Evolutionary conservation across 2,888 invertebrate genomes (phyloP).

Genomic region (Drosophila tripunctata): DNA sequence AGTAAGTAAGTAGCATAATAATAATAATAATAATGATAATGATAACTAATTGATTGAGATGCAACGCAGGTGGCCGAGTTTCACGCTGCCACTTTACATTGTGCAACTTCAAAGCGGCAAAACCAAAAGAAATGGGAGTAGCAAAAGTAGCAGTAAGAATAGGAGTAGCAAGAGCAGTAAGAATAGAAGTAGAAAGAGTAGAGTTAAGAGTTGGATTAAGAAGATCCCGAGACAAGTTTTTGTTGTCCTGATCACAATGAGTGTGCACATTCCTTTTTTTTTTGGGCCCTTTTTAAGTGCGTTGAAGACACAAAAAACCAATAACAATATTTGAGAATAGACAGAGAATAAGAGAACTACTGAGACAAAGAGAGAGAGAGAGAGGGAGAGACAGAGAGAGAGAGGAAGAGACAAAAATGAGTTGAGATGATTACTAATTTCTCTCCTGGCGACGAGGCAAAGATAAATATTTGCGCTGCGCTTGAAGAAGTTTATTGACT

Average conservation of each 20-base stretch:
- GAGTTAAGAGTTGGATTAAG: too few species aligned
- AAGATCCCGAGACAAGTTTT: background rate
- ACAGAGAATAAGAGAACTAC: background rate
- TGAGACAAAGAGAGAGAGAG: background rate
- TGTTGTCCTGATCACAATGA: constrained; percentile 35
- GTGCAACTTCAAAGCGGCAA: constrained; percentile 74
- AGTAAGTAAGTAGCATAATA: constrained; percentile 16
- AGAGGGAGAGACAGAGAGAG: background rate
- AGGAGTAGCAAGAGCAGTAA: background rate
- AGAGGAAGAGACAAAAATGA: too few species aligned
- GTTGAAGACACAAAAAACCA: constrained; percentile 28
- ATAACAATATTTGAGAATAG: constrained; percentile 46
- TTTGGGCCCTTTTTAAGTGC: constrained; percentile 45
- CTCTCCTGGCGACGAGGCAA: constrained; percentile 72
- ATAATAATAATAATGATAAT: constrained; percentile 41
- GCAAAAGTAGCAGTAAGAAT: background rate
- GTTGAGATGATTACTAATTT: constrained; percentile 69
- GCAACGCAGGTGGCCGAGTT: constrained; percentile 73
- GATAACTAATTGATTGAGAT: constrained; percentile 31
- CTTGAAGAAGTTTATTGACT: constrained; percentile 70
- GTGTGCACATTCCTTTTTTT: constrained; percentile 64
- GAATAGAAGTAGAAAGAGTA: background rate
- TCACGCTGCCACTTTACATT: constrained; percentile 47
- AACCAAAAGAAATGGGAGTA: background rate
- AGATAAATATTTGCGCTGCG: constrained; percentile 77